phyloP scores from a whole-genome alignment of 2,113 vertebrate genomes.

The Ifrita kowaldi region DNA sequence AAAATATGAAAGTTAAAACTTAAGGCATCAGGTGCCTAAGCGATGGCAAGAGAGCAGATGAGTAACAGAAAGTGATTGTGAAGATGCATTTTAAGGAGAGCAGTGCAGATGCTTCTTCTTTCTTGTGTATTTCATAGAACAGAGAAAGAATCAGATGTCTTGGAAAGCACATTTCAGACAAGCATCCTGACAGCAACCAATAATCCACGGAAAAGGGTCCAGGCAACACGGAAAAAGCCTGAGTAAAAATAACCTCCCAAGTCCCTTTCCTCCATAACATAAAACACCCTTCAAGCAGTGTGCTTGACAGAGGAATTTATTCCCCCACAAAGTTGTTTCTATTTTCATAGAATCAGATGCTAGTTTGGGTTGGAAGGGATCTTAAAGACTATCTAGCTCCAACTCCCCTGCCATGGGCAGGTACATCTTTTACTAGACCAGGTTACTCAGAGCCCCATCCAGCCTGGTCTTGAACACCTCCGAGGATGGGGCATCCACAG shows the following conservation, averaged over 20 bases:
- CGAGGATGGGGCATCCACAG: background rate
- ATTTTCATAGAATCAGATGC: background rate
- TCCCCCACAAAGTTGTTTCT: background rate
- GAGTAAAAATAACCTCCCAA: background rate
- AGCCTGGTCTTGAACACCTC: background rate
- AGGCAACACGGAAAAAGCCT: background rate
- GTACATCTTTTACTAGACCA: background rate
- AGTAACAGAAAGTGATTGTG: background rate
- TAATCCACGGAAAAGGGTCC: background rate
- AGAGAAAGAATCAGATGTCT: background rate
- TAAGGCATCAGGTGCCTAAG: background rate
- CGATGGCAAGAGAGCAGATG: background rate
- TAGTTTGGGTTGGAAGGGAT: background rate
- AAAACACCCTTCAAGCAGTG: accelerated
- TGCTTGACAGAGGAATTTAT: background rate
- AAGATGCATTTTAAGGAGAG: background rate
- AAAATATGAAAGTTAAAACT: too few relatives aligned
- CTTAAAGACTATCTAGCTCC: background rate
- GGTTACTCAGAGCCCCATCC: background rate
- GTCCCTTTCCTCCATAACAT: background rate
- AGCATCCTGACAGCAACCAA: background rate
- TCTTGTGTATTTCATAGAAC: background rate
- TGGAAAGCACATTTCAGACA: background rate
- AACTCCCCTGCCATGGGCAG: background rate
- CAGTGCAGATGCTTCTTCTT: background rate